Percentiles rank a stretch among this genome's conserved stretches.
phyloP scores from a whole-genome alignment of 2,888 invertebrate genomes.

The Automeris io region DNA sequence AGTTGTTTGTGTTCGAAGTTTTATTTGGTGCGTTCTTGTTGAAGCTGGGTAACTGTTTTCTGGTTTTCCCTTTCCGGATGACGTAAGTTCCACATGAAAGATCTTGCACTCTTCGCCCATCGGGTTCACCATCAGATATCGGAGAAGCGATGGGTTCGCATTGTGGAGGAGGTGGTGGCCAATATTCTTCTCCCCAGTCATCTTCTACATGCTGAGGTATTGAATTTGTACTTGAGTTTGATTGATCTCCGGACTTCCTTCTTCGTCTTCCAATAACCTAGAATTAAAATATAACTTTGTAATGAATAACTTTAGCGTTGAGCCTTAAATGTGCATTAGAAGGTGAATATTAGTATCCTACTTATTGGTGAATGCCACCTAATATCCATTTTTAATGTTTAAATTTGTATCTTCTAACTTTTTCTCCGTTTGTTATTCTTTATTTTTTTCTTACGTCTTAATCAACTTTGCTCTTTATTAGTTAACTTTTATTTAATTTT shows the following conservation, averaged over 20 bases:
- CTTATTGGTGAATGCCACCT: too few relatives aligned
- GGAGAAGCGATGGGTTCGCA: conserved; percentile 82
- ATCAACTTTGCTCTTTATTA: too few relatives aligned
- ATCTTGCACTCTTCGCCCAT: conserved; percentile 50
- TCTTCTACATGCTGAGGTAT: conserved; percentile 80
- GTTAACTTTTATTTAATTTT: too few relatives aligned
- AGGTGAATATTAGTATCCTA: too few relatives aligned
- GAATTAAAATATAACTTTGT: too few relatives aligned
- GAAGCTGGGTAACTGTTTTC: conserved; percentile 80
- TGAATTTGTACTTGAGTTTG: conserved; percentile 83
- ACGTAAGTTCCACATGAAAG: conserved; percentile 85
- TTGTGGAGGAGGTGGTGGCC: conserved; percentile 85
- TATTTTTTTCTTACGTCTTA: too few relatives aligned
- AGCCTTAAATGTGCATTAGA: too few relatives aligned
- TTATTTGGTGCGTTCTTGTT: conserved; percentile 71
- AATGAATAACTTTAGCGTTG: too few relatives aligned
- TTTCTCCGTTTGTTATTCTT: too few relatives aligned
- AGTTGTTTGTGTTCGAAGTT: conserved; percentile 41
- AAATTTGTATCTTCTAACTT: too few relatives aligned
- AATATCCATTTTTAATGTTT: too few relatives aligned
- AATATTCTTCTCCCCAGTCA: conserved; percentile 80
- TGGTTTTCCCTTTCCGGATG: conserved; percentile 84
- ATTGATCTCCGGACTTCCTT: conserved; percentile 75
- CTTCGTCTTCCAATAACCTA: conserved; percentile 77
- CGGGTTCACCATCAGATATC: conserved; percentile 77